A percentile compares a stretch with the other conserved stretches of the same genome.
Evolutionary conservation across 1,140 invertebrate species (phyloP).

Genomic region (Parapsyche elsis): DNA sequence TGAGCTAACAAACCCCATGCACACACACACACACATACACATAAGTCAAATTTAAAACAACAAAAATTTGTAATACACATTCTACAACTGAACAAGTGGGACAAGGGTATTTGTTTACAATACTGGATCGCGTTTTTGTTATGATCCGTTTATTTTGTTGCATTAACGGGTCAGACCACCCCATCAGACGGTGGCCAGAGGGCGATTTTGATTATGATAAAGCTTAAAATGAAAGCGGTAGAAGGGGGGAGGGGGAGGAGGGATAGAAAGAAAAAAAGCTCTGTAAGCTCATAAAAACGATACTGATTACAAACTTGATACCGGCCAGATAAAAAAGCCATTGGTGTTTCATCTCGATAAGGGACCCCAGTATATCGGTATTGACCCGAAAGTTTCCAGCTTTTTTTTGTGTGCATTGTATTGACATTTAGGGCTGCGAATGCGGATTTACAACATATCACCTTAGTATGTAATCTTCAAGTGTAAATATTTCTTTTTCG

Average conservation of each 20-base stretch:
- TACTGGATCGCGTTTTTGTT: background rate
- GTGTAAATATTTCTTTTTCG: no score
- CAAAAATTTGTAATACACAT: background rate
- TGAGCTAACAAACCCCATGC: background rate
- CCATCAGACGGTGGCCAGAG: conserved; percentile 1
- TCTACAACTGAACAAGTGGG: background rate
- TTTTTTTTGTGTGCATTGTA: background rate
- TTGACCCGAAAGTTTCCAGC: conserved; percentile 10
- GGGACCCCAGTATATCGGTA: background rate
- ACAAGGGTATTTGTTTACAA: background rate
- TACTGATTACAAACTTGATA: conserved; percentile 39
- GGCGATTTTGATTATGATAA: conserved; percentile 41
- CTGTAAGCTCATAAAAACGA: conserved; percentile 34
- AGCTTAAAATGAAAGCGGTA: background rate
- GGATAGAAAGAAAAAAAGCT: conserved; percentile 9
- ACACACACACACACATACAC: no score
- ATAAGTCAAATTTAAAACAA: background rate
- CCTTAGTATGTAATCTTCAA: no score
- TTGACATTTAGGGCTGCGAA: background rate
- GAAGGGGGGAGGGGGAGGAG: background rate
- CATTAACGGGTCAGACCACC: conserved; percentile 22
- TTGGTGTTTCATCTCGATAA: conserved; percentile 25
- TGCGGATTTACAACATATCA: background rate
- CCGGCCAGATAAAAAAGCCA: conserved; percentile 24
- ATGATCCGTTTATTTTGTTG: conserved; percentile 24